Evolutionary conservation across 2,888 invertebrate genomes (phyloP).

Genomic region (Epistrophella euchroma): DNA sequence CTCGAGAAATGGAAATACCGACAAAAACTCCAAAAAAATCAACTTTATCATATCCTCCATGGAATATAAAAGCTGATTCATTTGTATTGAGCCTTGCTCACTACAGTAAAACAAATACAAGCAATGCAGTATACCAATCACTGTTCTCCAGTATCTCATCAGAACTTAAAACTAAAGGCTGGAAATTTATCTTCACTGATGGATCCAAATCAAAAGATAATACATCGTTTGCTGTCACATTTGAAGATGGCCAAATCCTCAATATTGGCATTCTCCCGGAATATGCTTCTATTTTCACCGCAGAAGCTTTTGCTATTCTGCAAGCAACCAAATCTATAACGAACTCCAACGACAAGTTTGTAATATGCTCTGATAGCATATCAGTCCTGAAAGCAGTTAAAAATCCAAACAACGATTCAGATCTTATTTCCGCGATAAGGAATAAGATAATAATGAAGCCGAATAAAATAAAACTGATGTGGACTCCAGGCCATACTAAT

Average conservation of each 20-base stretch:
- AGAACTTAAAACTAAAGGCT: slow-evolving; percentile 8
- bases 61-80: slow-evolving; percentile 5
- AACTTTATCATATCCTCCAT: neutral
- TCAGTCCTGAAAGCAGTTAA: too few relatives aligned
- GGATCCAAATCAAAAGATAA: slow-evolving; percentile 17
- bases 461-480: too few relatives aligned
- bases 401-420: too few relatives aligned
- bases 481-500: slow-evolving; percentile 11
- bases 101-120: slow-evolving; percentile 12
- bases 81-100: slow-evolving; percentile 1
- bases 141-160: slow-evolving; percentile 9
- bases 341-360: too few relatives aligned
- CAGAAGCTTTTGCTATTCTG: too few relatives aligned
- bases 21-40: neutral
- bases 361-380: too few relatives aligned
- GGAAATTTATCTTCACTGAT: slow-evolving; percentile 18
- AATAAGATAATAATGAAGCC: too few relatives aligned
- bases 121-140: slow-evolving; percentile 1
- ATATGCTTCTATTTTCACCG: neutral
- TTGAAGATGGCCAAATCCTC: neutral
- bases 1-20: slow-evolving; percentile 2
- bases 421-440: too few relatives aligned
- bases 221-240: neutral
- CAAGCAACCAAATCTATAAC: too few relatives aligned
- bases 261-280: neutral